Evolutionary conservation across 1,140 invertebrate genomes (phyloP).

Genomic region (Argopecten irradians): DNA sequence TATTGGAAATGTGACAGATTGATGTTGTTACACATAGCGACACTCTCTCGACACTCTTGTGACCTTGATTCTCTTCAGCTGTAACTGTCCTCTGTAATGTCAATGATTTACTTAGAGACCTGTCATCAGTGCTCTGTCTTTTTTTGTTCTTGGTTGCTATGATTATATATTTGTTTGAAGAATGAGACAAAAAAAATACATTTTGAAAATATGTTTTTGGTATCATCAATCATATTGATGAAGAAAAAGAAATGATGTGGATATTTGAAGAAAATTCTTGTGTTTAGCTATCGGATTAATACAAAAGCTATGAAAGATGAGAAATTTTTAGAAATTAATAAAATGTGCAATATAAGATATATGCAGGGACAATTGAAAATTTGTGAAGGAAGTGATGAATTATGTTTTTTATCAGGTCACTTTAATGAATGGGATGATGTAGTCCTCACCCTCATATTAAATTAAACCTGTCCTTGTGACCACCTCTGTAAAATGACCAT

Average conservation of each 20-base stretch:
- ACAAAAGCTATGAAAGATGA: no score
- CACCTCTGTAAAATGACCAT: no score
- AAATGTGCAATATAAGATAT: no score
- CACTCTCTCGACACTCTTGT: no score
- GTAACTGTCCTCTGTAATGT: neutral
- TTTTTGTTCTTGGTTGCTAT: neutral
- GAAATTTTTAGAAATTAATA: no score
- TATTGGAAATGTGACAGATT: constrained; percentile 2
- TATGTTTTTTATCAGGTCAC: no score
- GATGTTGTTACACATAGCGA: neutral
- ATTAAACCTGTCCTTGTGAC: no score
- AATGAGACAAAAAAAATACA: neutral
- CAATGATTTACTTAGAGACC: neutral
- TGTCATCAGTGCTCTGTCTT: neutral
- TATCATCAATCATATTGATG: neutral
- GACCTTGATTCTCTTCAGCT: neutral
- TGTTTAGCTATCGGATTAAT: neutral
- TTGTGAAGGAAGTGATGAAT: no score
- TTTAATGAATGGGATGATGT: no score
- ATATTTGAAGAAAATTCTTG: neutral
- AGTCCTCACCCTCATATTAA: no score
- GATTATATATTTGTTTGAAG: neutral
- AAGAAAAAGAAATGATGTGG: neutral
- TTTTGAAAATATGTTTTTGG: neutral
- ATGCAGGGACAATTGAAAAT: no score